Conservation (phyloP, 2,888 invertebrate species). For the Apodemia mormo region DNA sequence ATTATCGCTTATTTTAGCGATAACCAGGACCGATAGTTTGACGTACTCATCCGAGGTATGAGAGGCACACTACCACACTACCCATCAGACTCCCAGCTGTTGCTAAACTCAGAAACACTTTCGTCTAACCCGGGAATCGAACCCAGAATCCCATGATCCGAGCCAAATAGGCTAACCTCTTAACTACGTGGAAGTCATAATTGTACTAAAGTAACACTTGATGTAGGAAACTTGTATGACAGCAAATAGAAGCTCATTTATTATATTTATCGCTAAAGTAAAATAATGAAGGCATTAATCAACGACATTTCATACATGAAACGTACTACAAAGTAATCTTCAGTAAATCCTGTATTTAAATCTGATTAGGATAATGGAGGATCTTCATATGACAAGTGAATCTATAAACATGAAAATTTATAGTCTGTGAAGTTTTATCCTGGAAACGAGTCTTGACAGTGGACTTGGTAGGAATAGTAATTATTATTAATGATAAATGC, state of each 20-base stretch:
- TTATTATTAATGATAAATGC: constrained; percentile 6
- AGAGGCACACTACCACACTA: no score
- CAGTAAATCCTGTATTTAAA: constrained; percentile 18
- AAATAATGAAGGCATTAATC: constrained; percentile 16
- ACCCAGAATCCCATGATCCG: no score
- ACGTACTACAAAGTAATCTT: constrained; percentile 7
- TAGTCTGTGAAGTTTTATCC: constrained; percentile 17
- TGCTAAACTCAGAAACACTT: no score
- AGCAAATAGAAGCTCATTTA: not conserved
- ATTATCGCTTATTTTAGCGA: no score
- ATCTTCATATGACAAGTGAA: constrained; percentile 25
- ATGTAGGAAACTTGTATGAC: not conserved
- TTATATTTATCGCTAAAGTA: constrained; percentile 12
- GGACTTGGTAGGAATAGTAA: not conserved
- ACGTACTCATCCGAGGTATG: no score
- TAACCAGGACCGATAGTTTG: no score
- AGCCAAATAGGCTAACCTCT: no score
- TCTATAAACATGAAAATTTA: constrained; percentile 32
- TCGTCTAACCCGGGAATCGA: no score
- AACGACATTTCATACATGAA: constrained; percentile 11
- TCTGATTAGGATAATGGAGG: constrained; percentile 30
- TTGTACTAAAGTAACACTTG: not conserved
- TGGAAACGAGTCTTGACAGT: not conserved
- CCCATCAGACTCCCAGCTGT: no score
- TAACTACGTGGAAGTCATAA: no score